Evolutionary conservation across 1,140 invertebrate species (phyloP), one percentile per base, ranked within the genome.

Genomic region (Camponotus floridanus): DNA sequence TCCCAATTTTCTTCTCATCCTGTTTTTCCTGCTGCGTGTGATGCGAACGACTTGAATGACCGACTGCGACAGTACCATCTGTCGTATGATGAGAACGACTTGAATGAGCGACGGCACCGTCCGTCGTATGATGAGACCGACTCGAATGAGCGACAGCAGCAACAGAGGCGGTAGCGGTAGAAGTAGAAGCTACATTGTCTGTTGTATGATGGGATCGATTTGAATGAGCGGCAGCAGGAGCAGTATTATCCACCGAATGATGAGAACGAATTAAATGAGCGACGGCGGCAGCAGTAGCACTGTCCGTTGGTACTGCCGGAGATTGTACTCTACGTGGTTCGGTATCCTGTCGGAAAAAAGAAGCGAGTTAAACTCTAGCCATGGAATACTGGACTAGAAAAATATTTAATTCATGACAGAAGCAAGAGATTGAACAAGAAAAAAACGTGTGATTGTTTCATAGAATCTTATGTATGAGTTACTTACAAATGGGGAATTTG

Each of bases 401-500:
- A 2, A 51, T 51, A 51, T 51, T 51, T 51, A 15, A 4, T 39
- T 8, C 33, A 45, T 21, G 18, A 42, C 21, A 21, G 42, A 9
- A 67, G 18, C 36, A 67, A 21, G 18, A 67, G 1, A 42, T 15
- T 5, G 9, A 31, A 78, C 0, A 55, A 55, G 9, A 51, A 68
- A 2, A 51, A 51, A 65, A 79, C 1, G 3, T 6, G 18, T 0
- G 15, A 79, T 39, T n/a, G n/a, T 39, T 39, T 48, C 9, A 9
- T 45, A 51, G 15, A 57, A 39, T 45, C 13, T 6, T 42, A 42
- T 13, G 7, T 62, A 6, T 15, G 61, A 57, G 18, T 86, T 93
- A 95, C 95, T 95, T 93, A 96, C 95, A 86, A 96, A 96, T 85
- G 94, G 94, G 48, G 95, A 95, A 92, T 93, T 95, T 2, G 93